These are phyloP conservation scores for Chrosomus eos DNA, from an alignment of 2,797 vertebrate genomes.

Conservation along the genomic window DNA sequence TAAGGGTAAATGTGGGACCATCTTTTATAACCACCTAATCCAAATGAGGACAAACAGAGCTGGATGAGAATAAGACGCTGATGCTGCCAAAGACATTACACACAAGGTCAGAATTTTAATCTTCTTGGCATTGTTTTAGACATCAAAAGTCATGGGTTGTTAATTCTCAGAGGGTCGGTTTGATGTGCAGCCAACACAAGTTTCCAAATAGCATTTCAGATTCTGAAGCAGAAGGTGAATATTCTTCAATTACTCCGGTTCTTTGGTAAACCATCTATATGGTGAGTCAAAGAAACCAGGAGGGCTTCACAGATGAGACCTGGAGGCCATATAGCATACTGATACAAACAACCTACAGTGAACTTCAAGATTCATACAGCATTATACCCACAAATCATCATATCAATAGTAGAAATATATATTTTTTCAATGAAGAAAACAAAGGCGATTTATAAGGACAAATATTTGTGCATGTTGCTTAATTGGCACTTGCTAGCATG, in stretches of 20 bases:
- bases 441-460: not conserved
- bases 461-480: not conserved
- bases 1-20: not conserved
- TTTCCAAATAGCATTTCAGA: constrained; percentile 3
- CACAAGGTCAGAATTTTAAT: constrained; percentile 28
- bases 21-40: constrained; percentile 24
- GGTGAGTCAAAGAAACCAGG: not conserved
- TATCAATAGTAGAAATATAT: no score
- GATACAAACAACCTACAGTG: not conserved
- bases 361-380: not conserved
- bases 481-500: not conserved
- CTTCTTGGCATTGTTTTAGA: constrained; percentile 19
- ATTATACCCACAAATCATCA: not conserved
- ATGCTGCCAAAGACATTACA: not conserved
- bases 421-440: not conserved
- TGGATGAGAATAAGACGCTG: not conserved
- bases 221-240: not conserved
- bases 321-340: not conserved
- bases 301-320: not conserved
- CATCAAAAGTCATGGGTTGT: not conserved
- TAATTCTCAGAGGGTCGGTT: constrained; percentile 15
- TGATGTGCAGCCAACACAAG: not conserved
- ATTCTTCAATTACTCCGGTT: not conserved
- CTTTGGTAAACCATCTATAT: not conserved
- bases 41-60: constrained; percentile 31